These are phyloP conservation scores for Montipora sp. DNA, from an alignment of 64 coral and sea anemone genomes.

Conservation along the genomic window DNA sequence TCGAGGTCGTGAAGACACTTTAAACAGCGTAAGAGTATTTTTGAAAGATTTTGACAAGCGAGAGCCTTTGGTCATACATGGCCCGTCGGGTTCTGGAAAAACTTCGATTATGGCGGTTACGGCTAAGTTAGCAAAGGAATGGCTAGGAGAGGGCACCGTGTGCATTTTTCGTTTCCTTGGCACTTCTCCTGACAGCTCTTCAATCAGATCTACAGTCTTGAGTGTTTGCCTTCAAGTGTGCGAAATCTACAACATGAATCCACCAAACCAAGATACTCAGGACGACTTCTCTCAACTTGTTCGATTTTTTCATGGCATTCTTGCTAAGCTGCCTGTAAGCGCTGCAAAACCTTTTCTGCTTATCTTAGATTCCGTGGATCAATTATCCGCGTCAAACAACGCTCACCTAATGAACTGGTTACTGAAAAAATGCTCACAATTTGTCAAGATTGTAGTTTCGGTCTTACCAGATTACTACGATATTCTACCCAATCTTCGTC, in stretches of 20 bases:
- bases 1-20: constrained; percentile 75
- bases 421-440: constrained; percentile 47
- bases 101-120: constrained; percentile 87
- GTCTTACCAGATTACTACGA: constrained; percentile 82
- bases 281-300: constrained; percentile 85
- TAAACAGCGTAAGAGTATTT: constrained; percentile 46
- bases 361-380: constrained; percentile 87
- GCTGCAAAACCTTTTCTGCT: constrained; percentile 52
- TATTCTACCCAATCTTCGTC: constrained; percentile 74
- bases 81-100: constrained; percentile 84
- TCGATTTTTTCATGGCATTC: constrained; percentile 77
- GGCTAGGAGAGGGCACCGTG: constrained; percentile 77
- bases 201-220: constrained; percentile 62
- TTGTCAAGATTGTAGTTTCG: constrained; percentile 83
- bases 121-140: constrained; percentile 60
- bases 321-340: constrained; percentile 42
- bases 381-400: constrained; percentile 81
- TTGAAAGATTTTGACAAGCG: constrained; percentile 24
- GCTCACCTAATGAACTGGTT: constrained; percentile 97
- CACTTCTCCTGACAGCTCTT: constrained; percentile 82
- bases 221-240: constrained; percentile 81
- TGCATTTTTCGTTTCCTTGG: constrained; percentile 88
- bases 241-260: constrained; percentile 68
- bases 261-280: constrained; percentile 58
- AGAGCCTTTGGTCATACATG: constrained; percentile 74